Percentiles rank a stretch among this genome's conserved stretches.
phyloP scores from a whole-genome alignment of 2,113 vertebrate genomes.

The Camelus bactrianus region DNA sequence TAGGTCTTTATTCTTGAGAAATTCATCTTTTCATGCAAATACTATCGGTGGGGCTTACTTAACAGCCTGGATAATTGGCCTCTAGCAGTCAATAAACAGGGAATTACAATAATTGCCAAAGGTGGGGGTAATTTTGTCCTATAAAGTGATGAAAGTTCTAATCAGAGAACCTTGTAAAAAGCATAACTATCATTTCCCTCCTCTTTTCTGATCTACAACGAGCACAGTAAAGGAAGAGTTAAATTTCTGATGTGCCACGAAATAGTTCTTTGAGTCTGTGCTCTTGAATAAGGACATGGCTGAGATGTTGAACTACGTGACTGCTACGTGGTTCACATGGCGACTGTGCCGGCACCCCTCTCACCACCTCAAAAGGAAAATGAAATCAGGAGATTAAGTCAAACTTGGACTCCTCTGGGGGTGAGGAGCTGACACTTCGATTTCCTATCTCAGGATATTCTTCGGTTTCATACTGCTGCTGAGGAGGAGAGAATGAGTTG shows the following conservation, averaged over 20 bases:
- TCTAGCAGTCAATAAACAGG: background rate
- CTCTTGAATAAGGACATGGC: conserved; percentile 67
- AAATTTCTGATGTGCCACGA: background rate
- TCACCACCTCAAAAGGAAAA: background rate
- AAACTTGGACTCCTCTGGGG: conserved; percentile 5
- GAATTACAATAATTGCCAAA: conserved; percentile 56
- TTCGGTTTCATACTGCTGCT: conserved; percentile 81
- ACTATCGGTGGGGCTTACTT: background rate
- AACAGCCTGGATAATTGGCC: background rate
- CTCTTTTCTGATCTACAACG: background rate
- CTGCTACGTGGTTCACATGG: background rate
- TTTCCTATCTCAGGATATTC: conserved; percentile 84
- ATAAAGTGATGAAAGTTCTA: background rate
- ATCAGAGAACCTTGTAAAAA: background rate
- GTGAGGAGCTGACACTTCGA: conserved; percentile 12
- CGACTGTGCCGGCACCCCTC: background rate
- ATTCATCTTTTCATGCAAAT: background rate
- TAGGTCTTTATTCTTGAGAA: background rate
- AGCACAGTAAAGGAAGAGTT: background rate
- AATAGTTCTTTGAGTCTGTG: background rate
- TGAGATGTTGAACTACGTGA: conserved; percentile 24
- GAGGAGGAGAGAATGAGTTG: conserved; percentile 72
- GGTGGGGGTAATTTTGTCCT: conserved; percentile 39
- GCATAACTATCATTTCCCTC: background rate
- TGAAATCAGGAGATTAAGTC: conserved; percentile 44